phyloP scores from a whole-genome alignment of 30 jellyfish, hydroid and myxozoan species.

The Rhopilema esculentum region DNA sequence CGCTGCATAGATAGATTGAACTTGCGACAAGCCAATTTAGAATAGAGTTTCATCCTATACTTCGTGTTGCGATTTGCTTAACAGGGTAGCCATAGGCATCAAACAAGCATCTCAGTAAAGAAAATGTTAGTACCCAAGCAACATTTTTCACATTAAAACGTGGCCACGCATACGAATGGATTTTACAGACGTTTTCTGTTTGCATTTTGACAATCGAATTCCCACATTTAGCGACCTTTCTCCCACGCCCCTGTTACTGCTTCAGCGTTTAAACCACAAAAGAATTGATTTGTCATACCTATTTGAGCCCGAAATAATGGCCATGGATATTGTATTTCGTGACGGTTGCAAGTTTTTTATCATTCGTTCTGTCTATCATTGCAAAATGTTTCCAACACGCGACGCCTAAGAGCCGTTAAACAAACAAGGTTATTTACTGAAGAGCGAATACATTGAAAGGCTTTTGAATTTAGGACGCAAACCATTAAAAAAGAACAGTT shows the following conservation, averaged over 20 bases:
- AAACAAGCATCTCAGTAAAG: not conserved
- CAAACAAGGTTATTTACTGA: not conserved
- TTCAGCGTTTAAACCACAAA: not conserved
- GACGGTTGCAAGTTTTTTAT: not conserved
- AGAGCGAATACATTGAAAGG: not conserved
- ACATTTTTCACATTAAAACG: not conserved
- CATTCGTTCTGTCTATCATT: not conserved
- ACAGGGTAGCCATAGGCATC: not conserved
- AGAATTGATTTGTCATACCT: not conserved
- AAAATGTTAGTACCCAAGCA: not conserved
- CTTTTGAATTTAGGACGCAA: no score
- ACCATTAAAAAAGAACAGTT: no score
- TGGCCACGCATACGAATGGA: not conserved
- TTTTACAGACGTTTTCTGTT: not conserved
- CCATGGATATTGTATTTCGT: not conserved
- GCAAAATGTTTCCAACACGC: not conserved
- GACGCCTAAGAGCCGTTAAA: not conserved
- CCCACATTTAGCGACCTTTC: slow-evolving; percentile 6
- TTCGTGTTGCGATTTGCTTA: no score
- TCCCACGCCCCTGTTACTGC: slow-evolving; percentile 10
- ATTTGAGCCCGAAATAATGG: not conserved
- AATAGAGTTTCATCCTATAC: no score
- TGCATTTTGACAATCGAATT: not conserved
- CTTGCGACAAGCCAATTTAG: no score
- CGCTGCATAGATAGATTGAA: no score